Percentiles rank a stretch among this genome's conserved stretches.
phyloP scores from a whole-genome alignment of 2,797 vertebrate genomes.

The Pelodytes ibericus region DNA sequence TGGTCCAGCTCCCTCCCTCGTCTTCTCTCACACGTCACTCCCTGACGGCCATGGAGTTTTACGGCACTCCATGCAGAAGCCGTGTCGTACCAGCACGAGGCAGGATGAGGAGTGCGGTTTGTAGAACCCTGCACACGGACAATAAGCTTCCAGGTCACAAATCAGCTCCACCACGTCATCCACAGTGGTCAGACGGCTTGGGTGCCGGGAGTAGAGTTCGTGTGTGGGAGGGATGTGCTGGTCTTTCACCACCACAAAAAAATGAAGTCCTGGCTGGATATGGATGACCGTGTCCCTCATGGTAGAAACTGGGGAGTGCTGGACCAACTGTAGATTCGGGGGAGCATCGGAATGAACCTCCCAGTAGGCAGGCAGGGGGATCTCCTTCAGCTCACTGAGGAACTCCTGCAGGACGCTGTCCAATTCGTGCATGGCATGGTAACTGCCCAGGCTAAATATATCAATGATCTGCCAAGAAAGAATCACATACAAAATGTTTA shows the following conservation, averaged over 20 bases:
- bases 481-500: no score
- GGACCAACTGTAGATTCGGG: conserved; percentile 52
- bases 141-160: conserved; percentile 59
- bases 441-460: conserved; percentile 68
- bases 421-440: conserved; percentile 5
- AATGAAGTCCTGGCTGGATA: conserved; percentile 56
- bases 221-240: conserved; percentile 55
- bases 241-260: conserved; percentile 48
- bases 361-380: conserved; percentile 61
- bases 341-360: conserved; percentile 39
- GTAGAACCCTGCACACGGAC: conserved; percentile 49
- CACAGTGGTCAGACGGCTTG: conserved; percentile 56
- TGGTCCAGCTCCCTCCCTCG: neutral
- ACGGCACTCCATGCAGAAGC: conserved; percentile 51
- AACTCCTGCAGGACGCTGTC: conserved; percentile 55
- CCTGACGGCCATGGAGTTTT: conserved; percentile 55
- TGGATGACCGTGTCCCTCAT: conserved; percentile 52
- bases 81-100: conserved; percentile 49
- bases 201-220: conserved; percentile 55
- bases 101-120: conserved; percentile 52
- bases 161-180: conserved; percentile 63
- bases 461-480: conserved; percentile 69
- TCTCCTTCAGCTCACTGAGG: conserved; percentile 56
- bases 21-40: neutral
- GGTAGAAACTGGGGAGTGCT: conserved; percentile 56